These are phyloP conservation scores for Onthophagus taurus DNA, from an alignment of 1,140 invertebrate genomes.

Conservation along the genomic window DNA sequence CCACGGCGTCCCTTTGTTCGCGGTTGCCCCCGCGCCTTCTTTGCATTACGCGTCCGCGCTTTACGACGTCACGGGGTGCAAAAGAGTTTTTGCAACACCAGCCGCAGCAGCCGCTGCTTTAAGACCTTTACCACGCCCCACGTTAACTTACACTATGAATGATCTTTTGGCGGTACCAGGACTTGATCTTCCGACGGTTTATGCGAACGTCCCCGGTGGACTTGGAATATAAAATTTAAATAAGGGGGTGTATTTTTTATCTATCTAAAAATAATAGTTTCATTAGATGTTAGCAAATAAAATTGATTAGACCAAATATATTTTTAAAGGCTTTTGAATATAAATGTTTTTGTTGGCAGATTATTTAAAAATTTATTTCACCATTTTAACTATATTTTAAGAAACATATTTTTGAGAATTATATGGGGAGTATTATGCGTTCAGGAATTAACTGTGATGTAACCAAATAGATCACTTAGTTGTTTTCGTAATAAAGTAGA, in stretches of 20 bases:
- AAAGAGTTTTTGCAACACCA: slow-evolving; percentile 37
- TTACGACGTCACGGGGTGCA: slow-evolving; percentile 46
- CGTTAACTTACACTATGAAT: slow-evolving; percentile 55
- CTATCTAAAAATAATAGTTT: not conserved
- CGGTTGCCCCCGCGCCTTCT: slow-evolving; percentile 33
- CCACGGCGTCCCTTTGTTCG: slow-evolving; percentile 30
- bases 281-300: no score
- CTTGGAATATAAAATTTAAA: slow-evolving; percentile 47
- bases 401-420: not conserved
- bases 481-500: not conserved
- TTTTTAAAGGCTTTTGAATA: no score
- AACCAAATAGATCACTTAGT: not conserved
- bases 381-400: not conserved
- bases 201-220: slow-evolving; percentile 42
- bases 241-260: not conserved
- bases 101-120: slow-evolving; percentile 34
- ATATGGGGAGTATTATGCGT: slow-evolving; percentile 5
- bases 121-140: slow-evolving; percentile 34
- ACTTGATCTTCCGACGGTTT: slow-evolving; percentile 51
- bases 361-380: not conserved
- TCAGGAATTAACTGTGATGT: slow-evolving; percentile 11
- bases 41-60: slow-evolving; percentile 37
- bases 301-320: no score
- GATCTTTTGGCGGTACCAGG: slow-evolving; percentile 57
- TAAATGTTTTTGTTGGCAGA: not conserved